These are phyloP conservation scores for Yponomeuta cagnagella DNA, from an alignment of 2,888 invertebrate genomes.

Conservation along the genomic window DNA sequence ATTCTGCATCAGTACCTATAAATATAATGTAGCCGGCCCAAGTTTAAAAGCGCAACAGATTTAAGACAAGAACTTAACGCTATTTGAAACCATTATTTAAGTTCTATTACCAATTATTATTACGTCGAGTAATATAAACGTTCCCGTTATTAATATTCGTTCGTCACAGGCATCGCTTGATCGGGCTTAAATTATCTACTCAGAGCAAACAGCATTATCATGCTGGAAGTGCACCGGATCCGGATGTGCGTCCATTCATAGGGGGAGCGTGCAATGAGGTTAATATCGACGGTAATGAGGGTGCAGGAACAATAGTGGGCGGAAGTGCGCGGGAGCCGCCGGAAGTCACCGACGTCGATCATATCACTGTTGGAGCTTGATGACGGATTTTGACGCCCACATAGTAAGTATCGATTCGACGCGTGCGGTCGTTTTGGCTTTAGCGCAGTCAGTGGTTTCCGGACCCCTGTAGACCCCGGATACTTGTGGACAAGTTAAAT, in stretches of 20 bases:
- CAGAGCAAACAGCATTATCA: constrained; percentile 6
- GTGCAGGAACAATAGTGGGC: constrained; percentile 50
- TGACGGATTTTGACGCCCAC: constrained; percentile 13
- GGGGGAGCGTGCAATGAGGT: constrained; percentile 8
- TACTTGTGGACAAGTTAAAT: constrained; percentile 2
- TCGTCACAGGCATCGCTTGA: neutral
- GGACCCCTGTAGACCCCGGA: constrained; percentile 10
- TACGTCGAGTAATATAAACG: too few relatives aligned
- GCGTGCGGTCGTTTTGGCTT: neutral
- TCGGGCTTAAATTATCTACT: neutral
- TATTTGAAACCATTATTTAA: too few relatives aligned
- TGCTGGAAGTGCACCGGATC: constrained; percentile 7
- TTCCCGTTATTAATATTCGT: neutral
- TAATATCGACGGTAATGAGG: constrained; percentile 21
- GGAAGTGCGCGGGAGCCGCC: constrained; percentile 59
- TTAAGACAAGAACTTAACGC: too few relatives aligned
- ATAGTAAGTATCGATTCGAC: constrained; percentile 13
- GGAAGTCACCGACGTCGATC: constrained; percentile 55
- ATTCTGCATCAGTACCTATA: too few relatives aligned
- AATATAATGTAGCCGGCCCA: too few relatives aligned
- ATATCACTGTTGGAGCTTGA: constrained; percentile 24
- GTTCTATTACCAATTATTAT: too few relatives aligned
- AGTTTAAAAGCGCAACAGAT: too few relatives aligned
- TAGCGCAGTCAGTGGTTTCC: neutral
- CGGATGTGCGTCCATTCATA: constrained; percentile 8